A percentile compares a stretch with the other conserved stretches of the same genome.
Evolutionary conservation across 2,888 invertebrate species (phyloP).

Genomic region (Sclerodermus sp.): DNA sequence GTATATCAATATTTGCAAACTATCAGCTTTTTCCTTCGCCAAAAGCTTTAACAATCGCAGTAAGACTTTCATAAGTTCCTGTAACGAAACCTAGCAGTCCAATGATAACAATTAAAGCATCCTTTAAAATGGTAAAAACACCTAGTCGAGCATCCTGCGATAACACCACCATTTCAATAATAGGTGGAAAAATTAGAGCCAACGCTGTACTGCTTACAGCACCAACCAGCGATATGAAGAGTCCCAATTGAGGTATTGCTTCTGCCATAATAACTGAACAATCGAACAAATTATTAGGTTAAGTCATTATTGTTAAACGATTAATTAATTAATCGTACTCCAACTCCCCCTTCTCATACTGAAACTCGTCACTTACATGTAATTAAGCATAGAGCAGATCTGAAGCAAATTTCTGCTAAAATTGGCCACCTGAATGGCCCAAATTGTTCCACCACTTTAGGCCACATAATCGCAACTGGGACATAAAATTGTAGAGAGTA

Average conservation of each 20-base stretch:
- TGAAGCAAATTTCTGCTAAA: slow-evolving; percentile 69
- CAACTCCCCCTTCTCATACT: background rate
- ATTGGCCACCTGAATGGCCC: slow-evolving; percentile 64
- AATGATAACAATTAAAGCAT: slow-evolving; percentile 67
- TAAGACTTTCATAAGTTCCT: slow-evolving; percentile 75
- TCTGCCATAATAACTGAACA: slow-evolving; percentile 79
- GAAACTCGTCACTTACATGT: slow-evolving; percentile 73
- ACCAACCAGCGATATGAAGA: slow-evolving; percentile 90
- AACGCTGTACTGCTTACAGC: slow-evolving; percentile 86
- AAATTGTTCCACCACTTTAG: slow-evolving; percentile 63
- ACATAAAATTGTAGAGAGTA: slow-evolving; percentile 96
- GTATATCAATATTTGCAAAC: too few species aligned
- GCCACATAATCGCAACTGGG: slow-evolving; percentile 88
- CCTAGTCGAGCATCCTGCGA: slow-evolving; percentile 64
- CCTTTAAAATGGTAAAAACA: slow-evolving; percentile 60
- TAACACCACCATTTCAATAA: slow-evolving; percentile 76
- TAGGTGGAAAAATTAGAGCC: slow-evolving; percentile 85
- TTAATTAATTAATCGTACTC: background rate
- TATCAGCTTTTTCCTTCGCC: slow-evolving; percentile 10
- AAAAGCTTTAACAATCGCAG: slow-evolving; percentile 64
- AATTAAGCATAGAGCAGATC: slow-evolving; percentile 72
- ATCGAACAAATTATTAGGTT: background rate
- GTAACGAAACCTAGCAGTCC: slow-evolving; percentile 73
- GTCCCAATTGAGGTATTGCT: slow-evolving; percentile 79
- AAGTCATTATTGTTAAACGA: background rate